phyloP scores from a whole-genome alignment of 1,140 invertebrate species.

The Galleria mellonella region DNA sequence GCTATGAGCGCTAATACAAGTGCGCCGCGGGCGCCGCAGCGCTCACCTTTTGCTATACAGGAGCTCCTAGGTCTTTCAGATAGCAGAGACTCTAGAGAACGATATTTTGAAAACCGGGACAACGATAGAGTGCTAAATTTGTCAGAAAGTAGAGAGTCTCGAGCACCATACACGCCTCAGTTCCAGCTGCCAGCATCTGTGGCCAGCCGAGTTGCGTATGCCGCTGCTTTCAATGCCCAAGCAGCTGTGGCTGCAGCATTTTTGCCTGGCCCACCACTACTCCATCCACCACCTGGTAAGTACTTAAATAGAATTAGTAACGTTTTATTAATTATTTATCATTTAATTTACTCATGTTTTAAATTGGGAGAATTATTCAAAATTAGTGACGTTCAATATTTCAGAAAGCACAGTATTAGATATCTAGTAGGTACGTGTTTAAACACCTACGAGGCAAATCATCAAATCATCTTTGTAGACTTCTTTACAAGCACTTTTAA shows the following conservation, averaged over 20 bases:
- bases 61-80: slow-evolving; percentile 87
- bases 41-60: slow-evolving; percentile 93
- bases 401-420: too few species aligned
- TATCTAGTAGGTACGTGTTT: too few species aligned
- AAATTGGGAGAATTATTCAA: too few species aligned
- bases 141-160: slow-evolving; percentile 54
- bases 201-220: slow-evolving; percentile 81
- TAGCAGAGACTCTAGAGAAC: slow-evolving; percentile 35
- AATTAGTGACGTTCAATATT: too few species aligned
- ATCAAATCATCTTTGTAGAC: too few species aligned
- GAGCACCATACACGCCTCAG: slow-evolving; percentile 55
- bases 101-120: slow-evolving; percentile 40
- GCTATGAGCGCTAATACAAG: slow-evolving; percentile 59
- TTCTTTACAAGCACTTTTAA: too few species aligned
- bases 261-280: slow-evolving; percentile 73
- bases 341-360: too few species aligned
- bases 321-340: too few species aligned
- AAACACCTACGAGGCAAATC: too few species aligned
- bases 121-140: slow-evolving; percentile 42
- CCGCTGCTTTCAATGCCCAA: slow-evolving; percentile 91
- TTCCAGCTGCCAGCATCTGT: slow-evolving; percentile 77
- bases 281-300: slow-evolving; percentile 62
- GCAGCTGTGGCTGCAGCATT: slow-evolving; percentile 91
- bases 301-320: slow-evolving; percentile 13
- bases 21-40: slow-evolving; percentile 78